Evolutionary conservation across 2,888 invertebrate genomes (phyloP).

Genomic region (Coleophora deauratella): DNA sequence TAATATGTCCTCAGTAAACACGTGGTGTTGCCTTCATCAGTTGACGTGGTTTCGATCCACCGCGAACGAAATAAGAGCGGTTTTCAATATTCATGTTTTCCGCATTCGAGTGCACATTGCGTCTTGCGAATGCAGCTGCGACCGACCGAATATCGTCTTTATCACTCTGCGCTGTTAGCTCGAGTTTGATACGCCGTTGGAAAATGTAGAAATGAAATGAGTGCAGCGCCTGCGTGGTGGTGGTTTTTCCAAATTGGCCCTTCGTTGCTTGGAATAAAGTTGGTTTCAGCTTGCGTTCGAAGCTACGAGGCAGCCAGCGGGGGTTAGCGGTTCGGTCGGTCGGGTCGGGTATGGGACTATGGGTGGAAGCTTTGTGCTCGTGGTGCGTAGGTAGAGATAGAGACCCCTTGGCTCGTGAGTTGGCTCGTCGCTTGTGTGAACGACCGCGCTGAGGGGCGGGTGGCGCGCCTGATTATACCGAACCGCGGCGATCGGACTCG

Average conservation of each 20-base stretch:
- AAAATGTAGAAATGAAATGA: constrained; percentile 31
- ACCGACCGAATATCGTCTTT: constrained; percentile 44
- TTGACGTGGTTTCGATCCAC: constrained; percentile 50
- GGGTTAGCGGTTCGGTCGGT: constrained; percentile 24
- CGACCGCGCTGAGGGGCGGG: constrained; percentile 67
- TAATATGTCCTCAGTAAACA: constrained; percentile 58
- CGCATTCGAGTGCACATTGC: constrained; percentile 60
- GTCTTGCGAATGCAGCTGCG: constrained; percentile 27
- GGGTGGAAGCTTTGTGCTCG: constrained; percentile 59
- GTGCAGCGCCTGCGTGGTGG: constrained; percentile 36
- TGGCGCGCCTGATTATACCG: constrained; percentile 63
- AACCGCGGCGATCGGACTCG: constrained; percentile 53
- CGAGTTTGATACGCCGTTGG: constrained; percentile 31
- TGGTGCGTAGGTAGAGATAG: constrained; percentile 66
- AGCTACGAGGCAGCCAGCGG: constrained; percentile 42
- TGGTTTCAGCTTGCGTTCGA: constrained; percentile 7
- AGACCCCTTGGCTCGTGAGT: constrained; percentile 43
- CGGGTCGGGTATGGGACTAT: constrained; percentile 24
- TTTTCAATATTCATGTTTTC: constrained; percentile 61
- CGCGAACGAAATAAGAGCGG: constrained; percentile 52
- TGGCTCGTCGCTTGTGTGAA: constrained; percentile 66
- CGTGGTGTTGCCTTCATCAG: constrained; percentile 44
- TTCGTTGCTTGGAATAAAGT: constrained; percentile 20
- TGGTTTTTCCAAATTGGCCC: constrained; percentile 12
- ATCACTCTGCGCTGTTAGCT: constrained; percentile 34